These are phyloP conservation scores for Scaptomyza hsui DNA, from an alignment of 1,140 invertebrate species.

Conservation along the genomic window DNA sequence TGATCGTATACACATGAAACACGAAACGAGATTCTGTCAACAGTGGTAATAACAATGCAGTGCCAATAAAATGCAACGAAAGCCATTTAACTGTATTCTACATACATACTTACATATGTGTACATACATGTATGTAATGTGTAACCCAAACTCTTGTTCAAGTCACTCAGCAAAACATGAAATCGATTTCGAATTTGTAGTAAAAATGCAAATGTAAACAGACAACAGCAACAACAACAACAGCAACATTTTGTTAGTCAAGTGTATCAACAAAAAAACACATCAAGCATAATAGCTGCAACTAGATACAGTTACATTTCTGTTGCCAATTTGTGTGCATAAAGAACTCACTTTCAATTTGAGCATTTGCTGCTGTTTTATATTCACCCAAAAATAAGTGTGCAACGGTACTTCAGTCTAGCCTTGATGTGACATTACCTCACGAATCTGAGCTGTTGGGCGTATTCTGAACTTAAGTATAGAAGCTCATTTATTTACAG, in stretches of 20 bases:
- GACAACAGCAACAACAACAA: conserved; percentile 15
- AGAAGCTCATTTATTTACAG: too few relatives aligned
- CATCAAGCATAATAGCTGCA: conserved; percentile 15
- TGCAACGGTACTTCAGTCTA: too few relatives aligned
- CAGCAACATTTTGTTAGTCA: conserved; percentile 55
- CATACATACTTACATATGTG: neutral
- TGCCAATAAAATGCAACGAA: conserved; percentile 52
- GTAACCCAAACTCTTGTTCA: conserved; percentile 16
- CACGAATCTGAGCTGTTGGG: too few relatives aligned
- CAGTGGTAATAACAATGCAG: conserved; percentile 15
- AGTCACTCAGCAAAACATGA: conserved; percentile 37
- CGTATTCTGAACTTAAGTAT: too few relatives aligned
- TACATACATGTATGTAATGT: neutral
- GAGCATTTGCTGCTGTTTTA: neutral
- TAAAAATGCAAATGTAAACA: conserved; percentile 68
- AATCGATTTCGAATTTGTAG: conserved; percentile 66
- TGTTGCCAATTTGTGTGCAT: neutral
- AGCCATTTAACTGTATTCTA: conserved; percentile 4
- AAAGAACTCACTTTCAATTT: neutral
- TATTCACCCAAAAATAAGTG: neutral
- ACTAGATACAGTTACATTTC: conserved; percentile 5
- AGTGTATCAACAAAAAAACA: conserved; percentile 51
- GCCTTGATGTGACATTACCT: too few relatives aligned
- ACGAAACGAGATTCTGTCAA: conserved; percentile 26
- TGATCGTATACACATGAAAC: conserved; percentile 31